phyloP scores from a whole-genome alignment of 2,797 vertebrate species.

The Arctocebus calabarensis region DNA sequence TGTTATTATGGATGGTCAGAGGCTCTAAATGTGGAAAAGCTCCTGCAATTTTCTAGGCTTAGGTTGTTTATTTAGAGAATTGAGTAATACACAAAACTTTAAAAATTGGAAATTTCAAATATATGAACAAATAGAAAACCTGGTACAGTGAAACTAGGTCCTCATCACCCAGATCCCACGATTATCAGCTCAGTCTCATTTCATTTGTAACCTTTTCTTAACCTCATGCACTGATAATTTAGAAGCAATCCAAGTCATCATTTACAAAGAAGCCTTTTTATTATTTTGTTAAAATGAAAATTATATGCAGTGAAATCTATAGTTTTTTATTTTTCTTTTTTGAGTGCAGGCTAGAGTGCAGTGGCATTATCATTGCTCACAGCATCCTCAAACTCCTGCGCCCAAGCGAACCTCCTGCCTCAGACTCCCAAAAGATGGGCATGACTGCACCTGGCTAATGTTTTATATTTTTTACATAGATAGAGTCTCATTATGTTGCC shows the following conservation, averaged over 20 bases:
- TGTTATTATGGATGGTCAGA: constrained; percentile 26
- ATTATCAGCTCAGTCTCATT: background rate
- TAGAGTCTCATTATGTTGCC: background rate
- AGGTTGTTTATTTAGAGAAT: background rate
- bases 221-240: background rate
- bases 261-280: background rate
- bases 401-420: background rate
- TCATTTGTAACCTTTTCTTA: background rate
- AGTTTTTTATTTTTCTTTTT: background rate
- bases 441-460: background rate
- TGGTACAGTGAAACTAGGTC: background rate
- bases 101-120: background rate
- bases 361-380: background rate
- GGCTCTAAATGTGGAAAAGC: background rate
- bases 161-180: background rate
- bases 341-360: background rate
- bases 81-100: background rate
- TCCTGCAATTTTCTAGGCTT: background rate
- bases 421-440: background rate
- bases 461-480: background rate
- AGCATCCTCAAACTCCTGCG: background rate
- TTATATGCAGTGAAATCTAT: background rate
- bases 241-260: background rate
- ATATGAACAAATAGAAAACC: background rate
- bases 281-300: background rate